These are phyloP conservation scores for Telenomus remus DNA, from an alignment of 1,140 invertebrate genomes.

Conservation along the genomic window DNA sequence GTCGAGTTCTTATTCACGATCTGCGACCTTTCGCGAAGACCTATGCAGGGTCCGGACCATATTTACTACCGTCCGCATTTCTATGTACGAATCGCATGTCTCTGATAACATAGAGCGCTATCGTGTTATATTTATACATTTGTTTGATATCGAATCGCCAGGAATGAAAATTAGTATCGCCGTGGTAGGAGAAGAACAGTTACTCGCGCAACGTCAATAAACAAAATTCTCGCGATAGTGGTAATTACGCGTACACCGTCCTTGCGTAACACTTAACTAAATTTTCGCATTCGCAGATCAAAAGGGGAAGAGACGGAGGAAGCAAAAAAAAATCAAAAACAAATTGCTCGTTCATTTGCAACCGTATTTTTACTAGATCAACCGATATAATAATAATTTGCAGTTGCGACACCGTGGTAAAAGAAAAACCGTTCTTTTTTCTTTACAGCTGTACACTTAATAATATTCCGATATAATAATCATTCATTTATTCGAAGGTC, in stretches of 20 bases:
- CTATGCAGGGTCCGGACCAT: slow-evolving; percentile 22
- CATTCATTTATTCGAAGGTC: slow-evolving; percentile 47
- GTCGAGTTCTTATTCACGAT: slow-evolving; percentile 38
- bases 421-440: neutral
- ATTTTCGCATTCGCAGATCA: no score
- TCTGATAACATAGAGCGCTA: slow-evolving; percentile 49
- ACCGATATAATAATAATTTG: no score
- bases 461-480: slow-evolving; percentile 38
- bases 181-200: slow-evolving; percentile 26
- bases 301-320: no score
- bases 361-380: no score
- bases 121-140: slow-evolving; percentile 59
- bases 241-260: slow-evolving; percentile 26
- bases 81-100: slow-evolving; percentile 53
- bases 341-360: no score
- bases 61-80: slow-evolving; percentile 54
- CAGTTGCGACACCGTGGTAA: no score
- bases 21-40: slow-evolving; percentile 50
- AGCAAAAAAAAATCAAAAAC: no score
- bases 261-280: no score
- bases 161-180: slow-evolving; percentile 50
- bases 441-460: slow-evolving; percentile 3
- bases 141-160: slow-evolving; percentile 48
- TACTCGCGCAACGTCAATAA: neutral
- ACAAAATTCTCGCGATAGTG: slow-evolving; percentile 33